Conservation (phyloP, 2,113 vertebrate genomes). For the Mungos mungo region DNA sequence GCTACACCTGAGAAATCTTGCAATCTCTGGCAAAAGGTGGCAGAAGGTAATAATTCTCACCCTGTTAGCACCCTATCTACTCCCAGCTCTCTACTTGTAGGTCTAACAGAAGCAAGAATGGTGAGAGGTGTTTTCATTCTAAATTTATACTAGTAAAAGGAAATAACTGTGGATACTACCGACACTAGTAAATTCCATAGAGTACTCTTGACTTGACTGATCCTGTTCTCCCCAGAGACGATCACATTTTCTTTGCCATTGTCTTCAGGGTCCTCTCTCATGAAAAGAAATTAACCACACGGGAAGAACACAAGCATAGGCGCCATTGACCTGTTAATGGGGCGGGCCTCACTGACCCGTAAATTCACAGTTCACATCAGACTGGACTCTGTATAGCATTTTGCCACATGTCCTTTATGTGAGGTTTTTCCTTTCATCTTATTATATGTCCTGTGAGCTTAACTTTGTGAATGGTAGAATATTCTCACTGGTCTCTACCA, state of each 20-base stretch:
- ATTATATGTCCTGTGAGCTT: not conserved
- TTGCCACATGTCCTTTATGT: not conserved
- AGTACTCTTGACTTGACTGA: not conserved
- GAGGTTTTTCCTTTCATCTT: not conserved
- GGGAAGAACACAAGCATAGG: not conserved
- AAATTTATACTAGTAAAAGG: not conserved
- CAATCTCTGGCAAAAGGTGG: not conserved
- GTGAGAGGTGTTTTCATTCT: not conserved
- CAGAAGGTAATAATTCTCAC: not conserved
- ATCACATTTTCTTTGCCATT: not conserved
- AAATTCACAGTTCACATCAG: not conserved
- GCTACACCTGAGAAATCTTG: not conserved
- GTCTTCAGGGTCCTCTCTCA: not conserved
- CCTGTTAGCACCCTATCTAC: not conserved
- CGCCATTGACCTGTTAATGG: not conserved
- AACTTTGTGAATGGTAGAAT: not conserved
- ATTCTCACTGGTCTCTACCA: not conserved
- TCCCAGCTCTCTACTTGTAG: not conserved
- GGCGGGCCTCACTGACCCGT: not conserved
- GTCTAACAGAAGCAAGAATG: not conserved
- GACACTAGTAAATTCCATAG: not conserved
- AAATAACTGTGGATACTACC: not conserved
- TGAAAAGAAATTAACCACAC: not conserved
- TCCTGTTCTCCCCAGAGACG: not conserved
- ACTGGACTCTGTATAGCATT: not conserved